These are phyloP conservation scores for Speoplatyrhinus poulsoni DNA, from an alignment of 2,113 vertebrate species.

Conservation along the genomic window DNA sequence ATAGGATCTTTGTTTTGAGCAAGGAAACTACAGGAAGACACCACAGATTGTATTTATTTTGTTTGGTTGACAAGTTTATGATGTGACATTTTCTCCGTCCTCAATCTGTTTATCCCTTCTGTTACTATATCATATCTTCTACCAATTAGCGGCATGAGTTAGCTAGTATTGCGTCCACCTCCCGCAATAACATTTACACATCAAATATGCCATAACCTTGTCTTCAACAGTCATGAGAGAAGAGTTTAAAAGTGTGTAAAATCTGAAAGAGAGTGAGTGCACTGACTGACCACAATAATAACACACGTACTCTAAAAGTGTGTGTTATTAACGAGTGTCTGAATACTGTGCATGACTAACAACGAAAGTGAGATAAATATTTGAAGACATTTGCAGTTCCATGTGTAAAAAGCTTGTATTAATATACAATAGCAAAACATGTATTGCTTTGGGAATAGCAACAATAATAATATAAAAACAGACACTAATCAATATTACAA, in stretches of 20 bases:
- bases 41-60: background rate
- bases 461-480: conserved; percentile 39
- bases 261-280: conserved; percentile 9
- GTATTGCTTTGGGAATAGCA: conserved; percentile 55
- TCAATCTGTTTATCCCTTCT: background rate
- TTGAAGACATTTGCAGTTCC: conserved; percentile 37
- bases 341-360: conserved; percentile 34
- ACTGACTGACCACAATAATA: conserved; percentile 13
- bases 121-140: background rate
- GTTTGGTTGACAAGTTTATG: background rate
- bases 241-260: conserved; percentile 31
- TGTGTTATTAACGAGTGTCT: conserved; percentile 21
- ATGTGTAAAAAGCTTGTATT: conserved; percentile 29
- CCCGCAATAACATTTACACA: conserved; percentile 3
- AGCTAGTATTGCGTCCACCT: background rate
- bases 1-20: no score
- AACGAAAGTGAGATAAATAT: conserved; percentile 60
- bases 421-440: conserved; percentile 61
- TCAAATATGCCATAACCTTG: conserved; percentile 5
- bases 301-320: conserved; percentile 25
- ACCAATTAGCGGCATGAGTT: background rate
- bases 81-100: background rate
- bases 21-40: no score
- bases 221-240: conserved; percentile 10
- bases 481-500: conserved; percentile 60